Evolutionary conservation across 2,113 vertebrate species (phyloP).

Genomic region (Mystacornis crossleyi): DNA sequence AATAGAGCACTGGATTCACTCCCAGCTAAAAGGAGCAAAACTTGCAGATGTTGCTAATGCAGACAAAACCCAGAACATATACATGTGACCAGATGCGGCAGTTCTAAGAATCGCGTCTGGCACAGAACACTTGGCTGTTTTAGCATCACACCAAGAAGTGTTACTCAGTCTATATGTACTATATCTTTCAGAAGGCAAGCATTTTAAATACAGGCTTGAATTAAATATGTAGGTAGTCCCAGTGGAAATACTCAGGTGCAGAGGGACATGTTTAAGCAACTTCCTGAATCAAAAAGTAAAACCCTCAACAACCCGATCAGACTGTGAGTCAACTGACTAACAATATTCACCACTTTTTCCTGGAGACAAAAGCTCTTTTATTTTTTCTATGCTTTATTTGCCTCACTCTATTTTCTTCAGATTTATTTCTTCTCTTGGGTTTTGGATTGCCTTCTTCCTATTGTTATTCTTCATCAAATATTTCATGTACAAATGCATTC

Average conservation of each 20-base stretch:
- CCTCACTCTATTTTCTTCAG: neutral
- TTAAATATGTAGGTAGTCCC: neutral
- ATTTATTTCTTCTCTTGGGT: constrained; percentile 23
- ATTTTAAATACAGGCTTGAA: neutral
- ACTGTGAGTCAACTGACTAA: neutral
- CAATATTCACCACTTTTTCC: neutral
- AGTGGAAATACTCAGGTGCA: neutral
- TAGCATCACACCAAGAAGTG: neutral
- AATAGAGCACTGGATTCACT: constrained; percentile 57
- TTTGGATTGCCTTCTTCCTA: constrained; percentile 11
- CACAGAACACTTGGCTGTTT: neutral
- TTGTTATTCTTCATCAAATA: constrained; percentile 35
- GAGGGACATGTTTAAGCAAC: neutral
- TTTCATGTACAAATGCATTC: constrained; percentile 36
- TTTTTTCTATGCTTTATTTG: neutral
- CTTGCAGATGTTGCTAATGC: constrained; percentile 63
- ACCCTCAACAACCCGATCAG: neutral
- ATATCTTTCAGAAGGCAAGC: neutral
- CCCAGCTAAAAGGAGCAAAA: constrained; percentile 55
- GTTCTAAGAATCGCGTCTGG: constrained; percentile 25
- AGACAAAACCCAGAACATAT: neutral
- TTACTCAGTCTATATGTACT: neutral
- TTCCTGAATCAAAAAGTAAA: neutral
- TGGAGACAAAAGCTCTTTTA: neutral
- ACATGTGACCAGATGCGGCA: neutral